phyloP scores from a whole-genome alignment of 2,797 vertebrate species.

The Rhabdomys pumilio region DNA sequence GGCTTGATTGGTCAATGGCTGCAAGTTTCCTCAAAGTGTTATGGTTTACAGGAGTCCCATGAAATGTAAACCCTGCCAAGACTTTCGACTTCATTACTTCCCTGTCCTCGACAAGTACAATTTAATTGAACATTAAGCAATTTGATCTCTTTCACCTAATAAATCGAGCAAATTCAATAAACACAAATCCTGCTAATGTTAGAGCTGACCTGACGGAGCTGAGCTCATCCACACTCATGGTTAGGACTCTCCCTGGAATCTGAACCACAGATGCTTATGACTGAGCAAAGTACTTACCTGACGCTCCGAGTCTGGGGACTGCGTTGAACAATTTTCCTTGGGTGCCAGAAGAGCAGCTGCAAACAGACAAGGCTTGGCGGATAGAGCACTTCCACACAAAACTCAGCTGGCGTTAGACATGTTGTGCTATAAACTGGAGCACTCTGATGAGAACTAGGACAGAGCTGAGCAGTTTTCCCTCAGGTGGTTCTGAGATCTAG shows the following conservation, averaged over 20 bases:
- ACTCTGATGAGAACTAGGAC: slow-evolving; percentile 10
- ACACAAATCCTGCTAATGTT: slow-evolving; percentile 80
- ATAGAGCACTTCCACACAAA: neutral
- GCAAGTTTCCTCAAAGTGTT: slow-evolving; percentile 5
- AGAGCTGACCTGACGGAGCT: slow-evolving; percentile 51
- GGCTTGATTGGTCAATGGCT: neutral
- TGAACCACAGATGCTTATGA: slow-evolving; percentile 23
- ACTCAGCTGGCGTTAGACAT: neutral
- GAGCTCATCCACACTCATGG: slow-evolving; percentile 69
- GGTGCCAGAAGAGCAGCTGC: slow-evolving; percentile 11
- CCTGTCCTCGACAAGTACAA: slow-evolving; percentile 75
- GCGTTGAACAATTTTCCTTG: neutral
- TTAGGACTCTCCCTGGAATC: slow-evolving; percentile 60
- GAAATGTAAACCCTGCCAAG: slow-evolving; percentile 67
- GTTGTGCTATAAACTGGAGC: neutral
- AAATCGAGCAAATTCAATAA: slow-evolving; percentile 82
- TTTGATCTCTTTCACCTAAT: slow-evolving; percentile 85
- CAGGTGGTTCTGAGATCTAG: neutral
- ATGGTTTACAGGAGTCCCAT: slow-evolving; percentile 15
- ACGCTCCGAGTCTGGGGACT: neutral
- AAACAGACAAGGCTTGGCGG: neutral
- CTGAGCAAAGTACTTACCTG: slow-evolving; percentile 39
- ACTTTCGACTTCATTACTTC: slow-evolving; percentile 78
- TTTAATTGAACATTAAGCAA: slow-evolving; percentile 84
- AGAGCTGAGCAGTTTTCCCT: neutral